phyloP scores from a whole-genome alignment of 2,888 invertebrate genomes.

The Baccha elongata region DNA sequence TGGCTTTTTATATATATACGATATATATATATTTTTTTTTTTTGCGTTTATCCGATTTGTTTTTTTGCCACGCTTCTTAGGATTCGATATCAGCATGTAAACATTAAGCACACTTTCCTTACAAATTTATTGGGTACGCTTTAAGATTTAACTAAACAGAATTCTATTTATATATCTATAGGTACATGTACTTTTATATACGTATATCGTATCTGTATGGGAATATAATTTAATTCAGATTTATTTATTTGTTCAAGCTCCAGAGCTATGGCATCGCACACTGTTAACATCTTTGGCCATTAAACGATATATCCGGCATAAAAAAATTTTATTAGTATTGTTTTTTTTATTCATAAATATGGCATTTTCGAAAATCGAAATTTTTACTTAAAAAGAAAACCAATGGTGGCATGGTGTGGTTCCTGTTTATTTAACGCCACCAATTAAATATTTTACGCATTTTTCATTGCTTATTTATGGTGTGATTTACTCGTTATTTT shows the following conservation, averaged over 20 bases:
- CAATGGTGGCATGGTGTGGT: not conserved
- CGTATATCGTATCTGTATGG: not conserved
- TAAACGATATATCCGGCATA: conserved; percentile 43
- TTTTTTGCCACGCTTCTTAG: conserved; percentile 53
- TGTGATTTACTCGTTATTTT: conserved; percentile 20
- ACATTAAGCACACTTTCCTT: conserved; percentile 48
- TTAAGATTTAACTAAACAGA: conserved; percentile 36
- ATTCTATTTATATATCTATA: conserved; percentile 40
- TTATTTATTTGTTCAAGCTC: conserved; percentile 43
- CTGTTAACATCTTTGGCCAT: conserved; percentile 53
- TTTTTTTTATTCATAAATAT: conserved; percentile 22
- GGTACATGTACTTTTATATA: not conserved
- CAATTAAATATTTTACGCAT: conserved; percentile 58
- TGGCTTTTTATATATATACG: no score
- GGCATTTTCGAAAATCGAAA: conserved; percentile 33
- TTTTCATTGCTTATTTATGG: conserved; percentile 45
- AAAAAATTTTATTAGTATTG: conserved; percentile 31
- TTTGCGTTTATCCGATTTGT: conserved; percentile 20
- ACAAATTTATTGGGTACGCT: conserved; percentile 44
- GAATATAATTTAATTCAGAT: conserved; percentile 33
- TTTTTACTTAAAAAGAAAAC: not conserved
- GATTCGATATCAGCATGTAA: conserved; percentile 41
- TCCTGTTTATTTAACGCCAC: conserved; percentile 49
- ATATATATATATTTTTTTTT: conserved; percentile 5
- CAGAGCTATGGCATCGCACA: conserved; percentile 8